Evolutionary conservation across 2,797 vertebrate species (phyloP), one percentile per base, ranked within the genome.

Genomic region (Crocidura indochinensis): DNA sequence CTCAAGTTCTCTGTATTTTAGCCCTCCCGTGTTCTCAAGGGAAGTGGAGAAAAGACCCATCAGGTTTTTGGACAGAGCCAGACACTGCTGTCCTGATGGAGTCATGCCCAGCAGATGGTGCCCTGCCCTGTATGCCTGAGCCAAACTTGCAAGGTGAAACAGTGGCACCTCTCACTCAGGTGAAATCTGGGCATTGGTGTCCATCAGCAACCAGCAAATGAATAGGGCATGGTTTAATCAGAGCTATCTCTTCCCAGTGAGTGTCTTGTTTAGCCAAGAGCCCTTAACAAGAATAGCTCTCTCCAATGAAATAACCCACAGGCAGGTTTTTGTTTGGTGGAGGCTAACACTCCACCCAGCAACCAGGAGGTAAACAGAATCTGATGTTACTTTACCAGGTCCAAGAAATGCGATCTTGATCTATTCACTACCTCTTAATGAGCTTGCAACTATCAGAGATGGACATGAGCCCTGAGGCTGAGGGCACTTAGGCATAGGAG

Each of bases 281-380:
- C 29, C 56, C 31, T 80, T 72, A 77, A 78, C 8, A 22, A 88
- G 85, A 81, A 60, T 85, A 84, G 87, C 69, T 91, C 86, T 92
- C 56, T 84, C 77, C 88, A 90, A 90, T 92, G 90, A 94, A 95
- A 80, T 67, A 94, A 86, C 79, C 38, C 87, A 87, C 64, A 77
- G 82, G 76, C 60, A 67, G 68, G 14, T 38, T 72, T 44, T 78
- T 64, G 24, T 77, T 56, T 69, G 60, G 6, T 27, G 94, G 71
- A 78, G 12, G 67, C 27, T 56, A 92, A 71, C 71, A 29, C 80
- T 94, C 60, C 0, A 3, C 76, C 73, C 90, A 77, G 94, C 90
- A 93, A 95, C 91, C 72, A 44, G 82, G 81, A 93, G 69, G 83
- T 94, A 95, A 94, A 91, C 85, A 90, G 24, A 78, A 73, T 31